Evolutionary conservation across 2,888 invertebrate species (phyloP).

Genomic region (Eupithecia exiguata): DNA sequence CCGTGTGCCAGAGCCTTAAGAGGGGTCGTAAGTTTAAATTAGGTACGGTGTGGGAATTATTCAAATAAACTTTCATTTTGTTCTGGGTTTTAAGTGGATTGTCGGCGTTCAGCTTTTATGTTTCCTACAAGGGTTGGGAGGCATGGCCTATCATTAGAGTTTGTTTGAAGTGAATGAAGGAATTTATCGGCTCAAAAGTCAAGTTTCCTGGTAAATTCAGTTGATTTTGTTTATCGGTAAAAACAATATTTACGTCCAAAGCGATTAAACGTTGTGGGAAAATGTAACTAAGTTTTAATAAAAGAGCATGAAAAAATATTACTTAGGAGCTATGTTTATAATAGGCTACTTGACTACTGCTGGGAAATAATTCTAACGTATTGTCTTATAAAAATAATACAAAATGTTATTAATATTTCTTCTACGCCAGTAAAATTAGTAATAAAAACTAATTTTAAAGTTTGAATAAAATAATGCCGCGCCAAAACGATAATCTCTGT

Average conservation of each 20-base stretch:
- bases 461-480: no score
- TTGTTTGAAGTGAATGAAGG: conserved; percentile 16
- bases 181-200: conserved; percentile 21
- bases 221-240: not conserved
- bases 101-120: conserved; percentile 28
- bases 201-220: conserved; percentile 2
- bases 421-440: no score
- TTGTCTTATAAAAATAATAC: no score
- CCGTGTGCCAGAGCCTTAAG: conserved; percentile 9
- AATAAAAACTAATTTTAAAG: no score
- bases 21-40: conserved; percentile 36
- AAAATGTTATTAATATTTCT: no score
- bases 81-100: conserved; percentile 30
- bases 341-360: no score
- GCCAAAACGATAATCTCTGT: no score
- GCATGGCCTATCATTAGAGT: conserved; percentile 21
- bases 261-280: no score
- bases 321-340: not conserved
- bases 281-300: not conserved
- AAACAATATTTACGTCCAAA: not conserved
- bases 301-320: not conserved
- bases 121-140: conserved; percentile 23
- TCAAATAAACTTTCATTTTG: conserved; percentile 36
- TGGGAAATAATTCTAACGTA: no score
- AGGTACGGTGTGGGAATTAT: conserved; percentile 33